Evolutionary conservation across 2,888 invertebrate species (phyloP).

Genomic region (Drosophila eohydei): DNA sequence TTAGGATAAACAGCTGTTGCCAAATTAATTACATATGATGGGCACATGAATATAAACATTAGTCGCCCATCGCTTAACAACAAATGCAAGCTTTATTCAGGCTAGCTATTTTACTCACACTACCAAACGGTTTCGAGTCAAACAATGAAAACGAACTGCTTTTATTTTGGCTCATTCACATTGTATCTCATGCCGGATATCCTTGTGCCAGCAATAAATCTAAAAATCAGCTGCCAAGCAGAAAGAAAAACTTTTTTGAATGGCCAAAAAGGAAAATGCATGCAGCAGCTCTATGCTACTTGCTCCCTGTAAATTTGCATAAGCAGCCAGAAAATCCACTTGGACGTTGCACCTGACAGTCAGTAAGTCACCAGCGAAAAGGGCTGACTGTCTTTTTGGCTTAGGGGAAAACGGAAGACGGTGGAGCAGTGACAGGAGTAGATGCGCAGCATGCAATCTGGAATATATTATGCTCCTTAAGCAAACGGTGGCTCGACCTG

Average conservation of each 20-base stretch:
- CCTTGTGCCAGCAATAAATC: slow-evolving; percentile 47
- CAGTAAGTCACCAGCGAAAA: slow-evolving; percentile 27
- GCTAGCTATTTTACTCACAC: not conserved
- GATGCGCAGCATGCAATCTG: slow-evolving; percentile 41
- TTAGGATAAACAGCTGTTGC: slow-evolving; percentile 79
- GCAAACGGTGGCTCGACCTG: slow-evolving; percentile 13
- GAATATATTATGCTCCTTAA: slow-evolving; percentile 45
- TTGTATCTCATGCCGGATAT: slow-evolving; percentile 20
- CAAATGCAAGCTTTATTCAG: slow-evolving; percentile 24
- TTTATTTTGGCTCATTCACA: slow-evolving; percentile 17
- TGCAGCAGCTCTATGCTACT: slow-evolving; percentile 15
- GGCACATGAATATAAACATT: slow-evolving; percentile 57
- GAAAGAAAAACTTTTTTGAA: slow-evolving; percentile 37
- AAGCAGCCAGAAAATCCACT: slow-evolving; percentile 52
- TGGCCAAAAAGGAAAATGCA: slow-evolving; percentile 39
- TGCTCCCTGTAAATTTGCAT: slow-evolving; percentile 59
- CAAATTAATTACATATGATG: slow-evolving; percentile 80
- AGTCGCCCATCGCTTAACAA: slow-evolving; percentile 23
- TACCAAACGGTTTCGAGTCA: too few species aligned
- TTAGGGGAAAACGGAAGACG: slow-evolving; percentile 14
- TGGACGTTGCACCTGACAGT: slow-evolving; percentile 35
- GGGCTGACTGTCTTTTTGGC: slow-evolving; percentile 36
- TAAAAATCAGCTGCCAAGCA: slow-evolving; percentile 33
- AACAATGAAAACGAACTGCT: slow-evolving; percentile 18
- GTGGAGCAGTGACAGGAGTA: not conserved